These are phyloP conservation scores for Paracyprichromis sp. DNA, from an alignment of 2,113 vertebrate species.

Conservation along the genomic window DNA sequence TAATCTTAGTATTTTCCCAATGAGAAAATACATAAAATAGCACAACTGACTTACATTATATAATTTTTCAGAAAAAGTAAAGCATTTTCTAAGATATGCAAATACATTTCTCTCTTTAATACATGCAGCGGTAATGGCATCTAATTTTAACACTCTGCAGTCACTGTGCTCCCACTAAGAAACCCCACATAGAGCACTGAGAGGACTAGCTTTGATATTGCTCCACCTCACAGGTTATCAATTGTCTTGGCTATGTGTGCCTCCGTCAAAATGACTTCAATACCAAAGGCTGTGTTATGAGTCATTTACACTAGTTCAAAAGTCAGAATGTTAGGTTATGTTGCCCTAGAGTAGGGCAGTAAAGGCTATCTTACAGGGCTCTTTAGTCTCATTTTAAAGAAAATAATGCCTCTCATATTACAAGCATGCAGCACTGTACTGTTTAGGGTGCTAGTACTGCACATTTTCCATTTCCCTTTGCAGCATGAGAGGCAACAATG, in stretches of 20 bases:
- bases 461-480: conserved; percentile 15
- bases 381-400: conserved; percentile 2
- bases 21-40: background rate
- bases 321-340: background rate
- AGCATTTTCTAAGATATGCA: background rate
- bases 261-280: conserved; percentile 7
- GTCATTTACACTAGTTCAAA: background rate
- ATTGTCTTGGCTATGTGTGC: background rate
- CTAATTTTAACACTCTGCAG: background rate
- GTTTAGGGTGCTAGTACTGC: conserved; percentile 5
- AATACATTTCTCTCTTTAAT: background rate
- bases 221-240: conserved; percentile 23
- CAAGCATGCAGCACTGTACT: conserved; percentile 1
- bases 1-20: background rate
- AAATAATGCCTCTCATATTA: conserved; percentile 25
- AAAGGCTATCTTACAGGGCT: background rate
- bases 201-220: background rate
- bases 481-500: conserved; percentile 13
- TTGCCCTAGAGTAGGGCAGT: background rate
- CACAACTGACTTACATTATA: background rate
- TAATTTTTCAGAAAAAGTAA: background rate
- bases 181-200: background rate
- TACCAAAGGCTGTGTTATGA: conserved; percentile 15
- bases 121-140: background rate
- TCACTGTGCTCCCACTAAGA: background rate